These are phyloP conservation scores for Mesochorus sp. DNA, from an alignment of 2,888 invertebrate genomes.

Conservation along the genomic window DNA sequence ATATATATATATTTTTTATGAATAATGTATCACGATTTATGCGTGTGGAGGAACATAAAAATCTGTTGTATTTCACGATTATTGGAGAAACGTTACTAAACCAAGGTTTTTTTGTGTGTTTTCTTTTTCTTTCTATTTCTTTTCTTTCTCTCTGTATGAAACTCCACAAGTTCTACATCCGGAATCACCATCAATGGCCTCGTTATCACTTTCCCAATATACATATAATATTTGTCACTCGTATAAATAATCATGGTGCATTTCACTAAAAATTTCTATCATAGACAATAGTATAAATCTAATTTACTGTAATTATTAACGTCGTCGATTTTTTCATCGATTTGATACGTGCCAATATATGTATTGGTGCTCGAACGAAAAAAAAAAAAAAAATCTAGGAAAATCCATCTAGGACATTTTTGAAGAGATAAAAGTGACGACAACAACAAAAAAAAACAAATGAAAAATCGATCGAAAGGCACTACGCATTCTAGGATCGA, in stretches of 20 bases:
- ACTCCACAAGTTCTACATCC: neutral
- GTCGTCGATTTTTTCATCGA: conserved; percentile 46
- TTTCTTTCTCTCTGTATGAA: no score
- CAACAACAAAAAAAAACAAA: no score
- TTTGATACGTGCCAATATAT: conserved; percentile 55
- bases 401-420: no score
- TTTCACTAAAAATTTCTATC: conserved; percentile 47
- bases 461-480: conserved; percentile 47
- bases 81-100: no score
- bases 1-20: conserved; percentile 9
- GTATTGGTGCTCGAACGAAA: no score
- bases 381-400: conserved; percentile 54
- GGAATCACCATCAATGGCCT: neutral
- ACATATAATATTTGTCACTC: conserved; percentile 37
- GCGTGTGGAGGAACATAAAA: no score
- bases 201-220: neutral
- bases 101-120: no score
- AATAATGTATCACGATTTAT: no score
- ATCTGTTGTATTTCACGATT: no score
- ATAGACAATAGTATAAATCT: conserved; percentile 65
- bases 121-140: neutral
- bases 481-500: conserved; percentile 40
- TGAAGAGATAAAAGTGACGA: no score
- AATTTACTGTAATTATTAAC: conserved; percentile 66
- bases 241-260: conserved; percentile 31